Percentiles rank a stretch among this genome's conserved stretches.
phyloP scores from a whole-genome alignment of 2,797 vertebrate species.

The Gallinago nigripennis region DNA sequence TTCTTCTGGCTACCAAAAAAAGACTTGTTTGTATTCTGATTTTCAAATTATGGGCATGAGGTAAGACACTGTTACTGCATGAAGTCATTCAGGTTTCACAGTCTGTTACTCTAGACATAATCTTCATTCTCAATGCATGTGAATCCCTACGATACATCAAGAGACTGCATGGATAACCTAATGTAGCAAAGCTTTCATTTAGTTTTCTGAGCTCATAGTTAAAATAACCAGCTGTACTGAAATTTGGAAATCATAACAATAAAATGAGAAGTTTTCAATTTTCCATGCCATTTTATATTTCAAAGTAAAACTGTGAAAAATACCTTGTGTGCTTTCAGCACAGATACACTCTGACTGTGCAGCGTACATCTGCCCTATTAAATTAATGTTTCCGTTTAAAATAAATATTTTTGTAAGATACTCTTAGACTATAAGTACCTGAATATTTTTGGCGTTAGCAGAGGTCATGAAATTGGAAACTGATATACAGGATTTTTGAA shows the following conservation, averaged over 20 bases:
- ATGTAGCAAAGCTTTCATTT: neutral
- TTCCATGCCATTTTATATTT: neutral
- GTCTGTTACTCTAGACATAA: neutral
- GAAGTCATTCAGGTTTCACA: neutral
- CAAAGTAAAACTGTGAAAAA: neutral
- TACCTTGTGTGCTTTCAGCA: neutral
- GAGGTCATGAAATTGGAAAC: neutral
- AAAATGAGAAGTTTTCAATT: neutral
- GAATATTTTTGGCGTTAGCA: neutral
- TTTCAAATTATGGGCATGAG: neutral
- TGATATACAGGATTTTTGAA: neutral
- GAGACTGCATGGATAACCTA: neutral
- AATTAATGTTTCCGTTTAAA: neutral
- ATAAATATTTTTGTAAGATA: neutral
- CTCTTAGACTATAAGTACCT: neutral
- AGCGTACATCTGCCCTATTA: neutral
- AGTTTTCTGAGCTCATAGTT: neutral
- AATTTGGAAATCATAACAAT: neutral
- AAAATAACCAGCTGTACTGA: neutral
- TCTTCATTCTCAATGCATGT: neutral
- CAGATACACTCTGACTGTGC: neutral
- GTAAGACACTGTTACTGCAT: neutral
- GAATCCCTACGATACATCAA: neutral
- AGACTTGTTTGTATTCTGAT: neutral
- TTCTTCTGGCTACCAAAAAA: neutral